Evolutionary conservation across 2,797 vertebrate genomes (phyloP), one percentile per base, ranked within the genome.

Genomic region (Chelonia mydas): DNA sequence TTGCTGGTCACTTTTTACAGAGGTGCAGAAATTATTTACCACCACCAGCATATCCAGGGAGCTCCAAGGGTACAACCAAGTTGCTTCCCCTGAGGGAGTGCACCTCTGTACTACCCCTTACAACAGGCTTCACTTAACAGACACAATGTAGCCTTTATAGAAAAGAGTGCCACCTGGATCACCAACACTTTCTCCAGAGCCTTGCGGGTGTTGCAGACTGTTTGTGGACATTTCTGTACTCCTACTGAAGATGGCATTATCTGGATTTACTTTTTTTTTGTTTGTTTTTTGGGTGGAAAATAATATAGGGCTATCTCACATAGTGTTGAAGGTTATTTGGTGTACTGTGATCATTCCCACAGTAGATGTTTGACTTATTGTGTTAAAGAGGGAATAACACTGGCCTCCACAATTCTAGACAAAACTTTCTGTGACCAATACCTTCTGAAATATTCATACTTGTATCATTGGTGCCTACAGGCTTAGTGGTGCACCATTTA

Each of bases 401-500:
- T 95, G 92, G 79, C 81, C 53, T 1, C 0, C 89, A 90, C 0
- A 3, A 83, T 50, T 77, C 45, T 89, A 90, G 15, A 55, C 17
- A 94, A 82, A 87, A 31, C 31, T 49, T 15, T 27, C 45, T 2
- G 13, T 49, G 15, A 7, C 25, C 25, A 77, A 15, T 47, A 49
- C 21, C 12, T 49, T 77, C 41, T 77, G 74, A 74, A 74, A 41
- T 74, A 74, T 10, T 9, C 37, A 74, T 11, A 74, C 23, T 77
- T 77, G 25, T 28, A 93, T 45, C 74, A 84, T 81, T 86, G 86
- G 1, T 8, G 57, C 88, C 65, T 88, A 81, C 47, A 0, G 7
- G 89, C 91, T 86, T 84, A 95, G 90, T 81, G 80, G 25, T 28
- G 7, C 74, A 79, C 83, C 88, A 88, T 94, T 77, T 95, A 23